Base-by-base conservation (phyloP, 2,113 vertebrate genomes). In the Casuarius casuarius region DNA sequence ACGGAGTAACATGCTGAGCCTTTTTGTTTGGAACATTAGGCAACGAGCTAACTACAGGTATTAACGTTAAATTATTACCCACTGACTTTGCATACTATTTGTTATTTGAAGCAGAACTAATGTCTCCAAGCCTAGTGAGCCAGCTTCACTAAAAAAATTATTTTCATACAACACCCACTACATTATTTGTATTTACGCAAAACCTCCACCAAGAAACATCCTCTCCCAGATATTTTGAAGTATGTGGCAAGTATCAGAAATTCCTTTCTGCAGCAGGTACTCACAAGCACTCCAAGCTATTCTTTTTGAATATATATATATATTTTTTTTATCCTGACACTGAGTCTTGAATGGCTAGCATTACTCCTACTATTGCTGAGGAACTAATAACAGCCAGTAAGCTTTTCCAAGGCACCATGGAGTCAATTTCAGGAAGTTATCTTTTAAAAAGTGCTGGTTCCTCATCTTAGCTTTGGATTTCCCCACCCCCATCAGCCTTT, bases 51-150 rank as follows among this genome's bases (percentile, higher is more conserved):
- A 16, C 51, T 22, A 13, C 17, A 20, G n/a, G 25, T 51, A n/a
- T 46, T 35, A 21, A 52, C 25, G 14, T 38, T 49, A 54, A 28
- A 28, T 2, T 40, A 46, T 33, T 9, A 14, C 18, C 10, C 23
- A 2, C 0, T 44, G 26, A 33, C 17, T 75, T 56, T 12, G 46
- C 1, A 2, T 2, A 20, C 23, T 20, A 2, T 10, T 65, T 61
- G 19, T 12, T 33, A 38, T 2, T 20, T 1, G 2, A 65, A 87
- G 26, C 23, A 88, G 48, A 94, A 75, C 19, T 16, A 15, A 23
- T 10, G 7, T 18, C 48, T 82, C 48, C 35, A 29, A 40, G 44
- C 78, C 10, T 42, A 91, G 6, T 0, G 6, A 76, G 21, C 7
- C 71, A 88, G 61, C 35, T 14, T 35, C 70, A 31, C 29, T 56